These are phyloP conservation scores for Naja naja DNA, from an alignment of 2,113 vertebrate genomes.

Conservation along the genomic window DNA sequence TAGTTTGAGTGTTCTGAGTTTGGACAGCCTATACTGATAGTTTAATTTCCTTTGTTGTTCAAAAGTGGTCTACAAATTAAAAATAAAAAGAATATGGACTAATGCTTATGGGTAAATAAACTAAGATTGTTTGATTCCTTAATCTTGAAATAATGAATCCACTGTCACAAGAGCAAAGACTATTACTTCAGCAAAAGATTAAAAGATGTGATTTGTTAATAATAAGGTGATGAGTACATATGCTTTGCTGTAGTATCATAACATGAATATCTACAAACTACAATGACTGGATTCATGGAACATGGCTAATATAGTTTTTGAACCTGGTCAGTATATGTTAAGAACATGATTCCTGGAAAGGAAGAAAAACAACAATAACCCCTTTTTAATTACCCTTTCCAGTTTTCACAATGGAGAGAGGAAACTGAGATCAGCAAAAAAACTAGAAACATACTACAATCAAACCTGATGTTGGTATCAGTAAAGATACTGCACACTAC, in stretches of 20 bases:
- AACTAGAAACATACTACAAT: not conserved
- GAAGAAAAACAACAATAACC: not conserved
- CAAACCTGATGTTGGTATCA: not conserved
- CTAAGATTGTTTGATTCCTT: not conserved
- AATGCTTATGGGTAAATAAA: not conserved
- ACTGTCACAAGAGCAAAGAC: not conserved
- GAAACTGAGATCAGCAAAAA: not conserved
- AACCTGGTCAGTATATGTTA: not conserved
- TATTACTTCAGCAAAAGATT: not conserved
- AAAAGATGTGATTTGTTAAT: not conserved
- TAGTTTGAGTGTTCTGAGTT: not conserved
- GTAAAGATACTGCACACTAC: constrained; percentile 1
- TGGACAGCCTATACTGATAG: not conserved
- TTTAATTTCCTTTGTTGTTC: not conserved
- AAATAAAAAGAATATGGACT: not conserved
- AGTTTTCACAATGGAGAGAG: not conserved
- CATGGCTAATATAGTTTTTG: not conserved
- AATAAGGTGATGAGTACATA: not conserved
- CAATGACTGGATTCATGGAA: not conserved
- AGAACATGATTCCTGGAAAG: not conserved
- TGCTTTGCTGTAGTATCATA: not conserved
- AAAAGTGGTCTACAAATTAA: not conserved
- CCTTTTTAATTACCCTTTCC: not conserved
- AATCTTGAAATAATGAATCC: not conserved
- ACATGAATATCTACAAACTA: not conserved